Percentiles rank a stretch among this genome's conserved stretches.
phyloP scores from a whole-genome alignment of 2,888 invertebrate species.

The Sericinus montela region DNA sequence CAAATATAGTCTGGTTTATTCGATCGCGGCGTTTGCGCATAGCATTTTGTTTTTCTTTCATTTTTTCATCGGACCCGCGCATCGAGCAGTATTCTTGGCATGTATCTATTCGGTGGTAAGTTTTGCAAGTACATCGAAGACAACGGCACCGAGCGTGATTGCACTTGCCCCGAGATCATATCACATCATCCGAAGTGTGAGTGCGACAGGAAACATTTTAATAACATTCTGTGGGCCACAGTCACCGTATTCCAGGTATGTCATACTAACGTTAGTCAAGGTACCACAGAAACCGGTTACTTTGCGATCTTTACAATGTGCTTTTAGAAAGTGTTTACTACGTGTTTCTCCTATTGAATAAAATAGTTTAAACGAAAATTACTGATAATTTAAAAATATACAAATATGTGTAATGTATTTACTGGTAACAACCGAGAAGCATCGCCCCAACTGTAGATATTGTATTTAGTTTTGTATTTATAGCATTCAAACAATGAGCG shows the following conservation, averaged over 20 bases:
- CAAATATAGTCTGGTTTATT: constrained; percentile 54
- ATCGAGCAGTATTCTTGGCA: constrained; percentile 96
- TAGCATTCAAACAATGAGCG: constrained; percentile 54
- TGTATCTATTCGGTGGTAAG: constrained; percentile 99
- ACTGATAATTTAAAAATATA: neutral
- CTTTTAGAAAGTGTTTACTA: constrained; percentile 54
- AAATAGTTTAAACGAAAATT: neutral
- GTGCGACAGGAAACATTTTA: constrained; percentile 99
- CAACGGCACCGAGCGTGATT: constrained; percentile 89
- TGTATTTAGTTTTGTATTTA: too few species aligned
- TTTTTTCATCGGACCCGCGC: constrained; percentile 68
- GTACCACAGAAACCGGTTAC: constrained; percentile 61
- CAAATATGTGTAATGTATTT: constrained; percentile 1
- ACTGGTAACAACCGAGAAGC: constrained; percentile 31
- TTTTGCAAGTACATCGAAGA: constrained; percentile 98
- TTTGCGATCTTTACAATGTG: constrained; percentile 68
- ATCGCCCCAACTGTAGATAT: constrained; percentile 5
- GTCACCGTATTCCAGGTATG: constrained; percentile 99
- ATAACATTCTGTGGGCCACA: constrained; percentile 98
- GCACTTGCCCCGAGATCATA: constrained; percentile 95
- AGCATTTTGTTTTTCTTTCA: constrained; percentile 77
- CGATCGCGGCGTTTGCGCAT: constrained; percentile 73
- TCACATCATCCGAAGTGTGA: constrained; percentile 93
- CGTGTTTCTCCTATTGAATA: constrained; percentile 58
- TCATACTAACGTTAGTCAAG: constrained; percentile 56